These are phyloP conservation scores for Dipus sagitta DNA, from an alignment of 2,797 vertebrate genomes.

Conservation along the genomic window DNA sequence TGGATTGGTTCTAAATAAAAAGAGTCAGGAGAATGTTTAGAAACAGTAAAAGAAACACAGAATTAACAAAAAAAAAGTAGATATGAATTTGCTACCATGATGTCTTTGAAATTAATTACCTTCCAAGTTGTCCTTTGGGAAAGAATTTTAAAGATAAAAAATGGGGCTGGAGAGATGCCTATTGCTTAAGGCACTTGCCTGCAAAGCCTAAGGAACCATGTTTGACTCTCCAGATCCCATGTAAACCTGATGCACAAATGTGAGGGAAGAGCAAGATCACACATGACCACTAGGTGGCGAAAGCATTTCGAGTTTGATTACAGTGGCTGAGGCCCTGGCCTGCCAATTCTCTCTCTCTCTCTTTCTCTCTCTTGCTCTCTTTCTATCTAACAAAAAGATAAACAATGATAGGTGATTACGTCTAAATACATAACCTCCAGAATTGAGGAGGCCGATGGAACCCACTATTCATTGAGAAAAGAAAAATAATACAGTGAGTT, in stretches of 20 bases:
- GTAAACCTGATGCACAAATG: too few relatives aligned
- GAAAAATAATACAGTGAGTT: constrained; percentile 3
- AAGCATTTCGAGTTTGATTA: too few relatives aligned
- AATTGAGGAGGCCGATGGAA: neutral
- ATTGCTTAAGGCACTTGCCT: too few relatives aligned
- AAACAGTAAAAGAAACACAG: constrained; percentile 26
- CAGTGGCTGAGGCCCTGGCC: too few relatives aligned
- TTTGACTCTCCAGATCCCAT: too few relatives aligned
- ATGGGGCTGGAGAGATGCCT: too few relatives aligned
- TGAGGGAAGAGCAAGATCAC: too few relatives aligned
- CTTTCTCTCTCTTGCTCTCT: too few relatives aligned
- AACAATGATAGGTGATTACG: neutral
- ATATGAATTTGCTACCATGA: neutral
- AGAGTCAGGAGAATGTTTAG: neutral
- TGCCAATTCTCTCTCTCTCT: too few relatives aligned
- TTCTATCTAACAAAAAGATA: neutral
- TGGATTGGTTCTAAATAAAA: constrained; percentile 30
- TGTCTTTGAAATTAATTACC: constrained; percentile 29
- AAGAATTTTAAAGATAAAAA: constrained; percentile 8
- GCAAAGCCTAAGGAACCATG: too few relatives aligned
- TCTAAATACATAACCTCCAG: neutral
- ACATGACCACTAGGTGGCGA: too few relatives aligned
- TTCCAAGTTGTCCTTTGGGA: neutral
- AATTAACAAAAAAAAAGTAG: neutral
- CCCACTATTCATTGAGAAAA: neutral